Conservation (phyloP, 2,797 vertebrate species). For the Phalloptychus januarius region DNA sequence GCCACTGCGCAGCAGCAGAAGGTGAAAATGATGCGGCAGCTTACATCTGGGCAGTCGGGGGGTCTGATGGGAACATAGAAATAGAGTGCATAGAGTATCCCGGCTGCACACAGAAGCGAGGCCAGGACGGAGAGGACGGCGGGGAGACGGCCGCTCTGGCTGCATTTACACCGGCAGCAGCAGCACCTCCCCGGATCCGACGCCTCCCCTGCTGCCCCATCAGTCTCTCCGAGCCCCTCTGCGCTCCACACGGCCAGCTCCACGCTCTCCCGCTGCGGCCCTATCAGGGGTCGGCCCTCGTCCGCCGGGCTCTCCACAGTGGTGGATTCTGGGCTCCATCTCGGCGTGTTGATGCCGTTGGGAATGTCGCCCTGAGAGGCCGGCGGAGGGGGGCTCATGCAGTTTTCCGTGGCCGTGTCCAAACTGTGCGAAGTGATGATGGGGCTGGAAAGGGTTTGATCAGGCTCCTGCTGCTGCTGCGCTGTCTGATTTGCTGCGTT, state of each 20-base stretch:
- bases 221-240: constrained; percentile 44
- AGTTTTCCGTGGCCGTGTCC: constrained; percentile 61
- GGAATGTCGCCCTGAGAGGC: constrained; percentile 59
- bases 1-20: constrained; percentile 78
- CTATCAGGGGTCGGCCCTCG: constrained; percentile 72
- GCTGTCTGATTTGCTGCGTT: constrained; percentile 35
- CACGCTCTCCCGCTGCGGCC: constrained; percentile 64
- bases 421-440: constrained; percentile 46
- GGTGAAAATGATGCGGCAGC: constrained; percentile 74
- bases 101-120: constrained; percentile 72
- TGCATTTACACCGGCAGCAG: constrained; percentile 70
- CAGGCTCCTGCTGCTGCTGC: constrained; percentile 48
- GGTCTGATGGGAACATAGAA: constrained; percentile 74
- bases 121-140: constrained; percentile 73
- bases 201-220: constrained; percentile 24
- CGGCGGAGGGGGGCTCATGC: constrained; percentile 45
- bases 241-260: constrained; percentile 72
- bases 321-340: constrained; percentile 70
- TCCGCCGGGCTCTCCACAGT: constrained; percentile 58
- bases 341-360: constrained; percentile 58
- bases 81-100: constrained; percentile 78
- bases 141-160: constrained; percentile 59
- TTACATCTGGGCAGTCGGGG: constrained; percentile 66
- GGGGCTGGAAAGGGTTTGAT: constrained; percentile 62
- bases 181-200: constrained; percentile 39